Percentiles rank a stretch among this genome's conserved stretches.
phyloP scores from a whole-genome alignment of 2,113 vertebrate genomes.

The Cromileptes altivelis region DNA sequence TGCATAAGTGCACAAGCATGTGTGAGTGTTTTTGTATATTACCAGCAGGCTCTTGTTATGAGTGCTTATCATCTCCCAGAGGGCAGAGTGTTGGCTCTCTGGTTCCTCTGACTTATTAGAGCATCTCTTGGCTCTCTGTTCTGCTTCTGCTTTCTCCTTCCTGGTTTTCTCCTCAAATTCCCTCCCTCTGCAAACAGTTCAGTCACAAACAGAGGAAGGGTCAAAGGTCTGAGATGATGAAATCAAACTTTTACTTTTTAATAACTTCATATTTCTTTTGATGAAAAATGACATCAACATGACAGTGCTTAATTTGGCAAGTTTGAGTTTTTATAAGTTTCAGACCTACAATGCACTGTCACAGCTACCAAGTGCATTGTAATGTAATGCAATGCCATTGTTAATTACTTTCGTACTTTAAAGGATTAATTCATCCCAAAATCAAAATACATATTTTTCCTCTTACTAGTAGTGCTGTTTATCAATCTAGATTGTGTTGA shows the following conservation, averaged over 20 bases:
- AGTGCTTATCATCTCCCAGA: constrained; percentile 92
- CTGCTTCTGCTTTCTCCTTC: constrained; percentile 82
- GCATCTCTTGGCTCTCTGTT: constrained; percentile 82
- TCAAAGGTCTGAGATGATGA: neutral
- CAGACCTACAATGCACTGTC: neutral
- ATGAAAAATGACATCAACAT: neutral
- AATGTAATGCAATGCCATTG: neutral
- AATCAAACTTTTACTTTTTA: neutral
- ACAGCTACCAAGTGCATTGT: neutral
- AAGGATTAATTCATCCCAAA: neutral
- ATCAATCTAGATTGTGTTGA: too few species aligned
- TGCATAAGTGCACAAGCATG: constrained; percentile 1
- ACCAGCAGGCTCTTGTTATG: constrained; percentile 93
- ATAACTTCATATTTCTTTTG: neutral
- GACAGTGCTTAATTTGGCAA: neutral
- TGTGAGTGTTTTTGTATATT: constrained; percentile 61
- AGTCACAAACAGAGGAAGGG: constrained; percentile 26
- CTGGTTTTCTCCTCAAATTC: constrained; percentile 86
- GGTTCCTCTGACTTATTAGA: constrained; percentile 86
- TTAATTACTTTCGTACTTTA: neutral
- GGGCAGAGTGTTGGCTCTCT: constrained; percentile 88
- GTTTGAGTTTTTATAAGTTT: neutral
- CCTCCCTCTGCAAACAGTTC: constrained; percentile 73
- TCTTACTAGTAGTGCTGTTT: too few species aligned
- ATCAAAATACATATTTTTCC: too few species aligned